phyloP scores from a whole-genome alignment of 2,113 vertebrate genomes.

The Neodon shergylaensis region DNA sequence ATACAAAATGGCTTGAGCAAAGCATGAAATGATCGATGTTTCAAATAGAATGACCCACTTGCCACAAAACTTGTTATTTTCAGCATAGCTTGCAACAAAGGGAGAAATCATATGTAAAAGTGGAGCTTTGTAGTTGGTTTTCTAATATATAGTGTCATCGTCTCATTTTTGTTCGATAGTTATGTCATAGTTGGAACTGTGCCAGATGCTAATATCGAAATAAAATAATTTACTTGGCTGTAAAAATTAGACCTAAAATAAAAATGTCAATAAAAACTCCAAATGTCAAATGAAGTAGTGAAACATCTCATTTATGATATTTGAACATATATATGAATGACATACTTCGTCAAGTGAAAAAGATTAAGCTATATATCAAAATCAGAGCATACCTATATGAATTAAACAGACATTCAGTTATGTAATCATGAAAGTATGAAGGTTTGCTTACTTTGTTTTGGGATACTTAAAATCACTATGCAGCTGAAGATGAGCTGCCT shows the following conservation, averaged over 20 bases:
- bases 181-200: neutral
- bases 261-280: neutral
- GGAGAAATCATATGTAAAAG: neutral
- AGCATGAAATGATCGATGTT: slow-evolving; percentile 42
- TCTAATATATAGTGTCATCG: neutral
- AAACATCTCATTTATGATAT: neutral
- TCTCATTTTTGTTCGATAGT: neutral
- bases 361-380: neutral
- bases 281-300: neutral
- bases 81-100: neutral
- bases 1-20: slow-evolving; percentile 37
- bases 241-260: neutral
- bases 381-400: neutral
- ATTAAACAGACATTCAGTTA: neutral
- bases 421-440: neutral
- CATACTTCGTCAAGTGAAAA: neutral
- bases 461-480: neutral
- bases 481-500: neutral
- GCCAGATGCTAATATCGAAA: neutral
- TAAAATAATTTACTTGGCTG: neutral
- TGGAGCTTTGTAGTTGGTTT: neutral
- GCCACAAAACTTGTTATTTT: neutral
- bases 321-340: neutral
- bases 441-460: neutral
- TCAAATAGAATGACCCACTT: neutral